These are phyloP conservation scores for Tetrapedia diversipes DNA, from an alignment of 2,888 invertebrate genomes.

Conservation along the genomic window DNA sequence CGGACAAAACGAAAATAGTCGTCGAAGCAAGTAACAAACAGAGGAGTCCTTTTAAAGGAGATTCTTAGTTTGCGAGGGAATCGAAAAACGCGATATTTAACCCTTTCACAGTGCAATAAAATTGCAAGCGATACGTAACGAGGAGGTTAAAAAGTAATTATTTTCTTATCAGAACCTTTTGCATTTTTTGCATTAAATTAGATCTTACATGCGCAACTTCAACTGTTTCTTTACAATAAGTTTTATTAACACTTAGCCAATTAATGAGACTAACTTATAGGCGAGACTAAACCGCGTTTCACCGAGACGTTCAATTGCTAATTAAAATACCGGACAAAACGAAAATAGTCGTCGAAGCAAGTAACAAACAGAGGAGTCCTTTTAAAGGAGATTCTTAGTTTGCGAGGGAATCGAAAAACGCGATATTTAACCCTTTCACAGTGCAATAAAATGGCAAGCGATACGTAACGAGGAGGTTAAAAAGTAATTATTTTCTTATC, in stretches of 20 bases:
- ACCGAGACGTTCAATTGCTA: constrained; percentile 46
- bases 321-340: constrained; percentile 51
- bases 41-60: neutral
- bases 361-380: constrained; percentile 5
- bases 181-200: too few species aligned
- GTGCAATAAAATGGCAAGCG: too few species aligned
- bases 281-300: constrained; percentile 32
- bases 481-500: too few species aligned
- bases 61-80: neutral
- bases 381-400: neutral
- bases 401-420: neutral
- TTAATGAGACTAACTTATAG: constrained; percentile 49
- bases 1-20: constrained; percentile 37
- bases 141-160: too few species aligned
- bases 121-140: too few species aligned
- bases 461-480: too few species aligned
- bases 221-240: too few species aligned
- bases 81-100: neutral
- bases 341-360: constrained; percentile 21
- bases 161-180: too few species aligned
- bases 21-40: neutral
- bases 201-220: too few species aligned
- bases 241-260: too few species aligned
- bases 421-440: constrained; percentile 8
- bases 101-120: too few species aligned